Evolutionary conservation across 2,797 vertebrate species (phyloP).

Genomic region (Leptodactylus fallax): DNA sequence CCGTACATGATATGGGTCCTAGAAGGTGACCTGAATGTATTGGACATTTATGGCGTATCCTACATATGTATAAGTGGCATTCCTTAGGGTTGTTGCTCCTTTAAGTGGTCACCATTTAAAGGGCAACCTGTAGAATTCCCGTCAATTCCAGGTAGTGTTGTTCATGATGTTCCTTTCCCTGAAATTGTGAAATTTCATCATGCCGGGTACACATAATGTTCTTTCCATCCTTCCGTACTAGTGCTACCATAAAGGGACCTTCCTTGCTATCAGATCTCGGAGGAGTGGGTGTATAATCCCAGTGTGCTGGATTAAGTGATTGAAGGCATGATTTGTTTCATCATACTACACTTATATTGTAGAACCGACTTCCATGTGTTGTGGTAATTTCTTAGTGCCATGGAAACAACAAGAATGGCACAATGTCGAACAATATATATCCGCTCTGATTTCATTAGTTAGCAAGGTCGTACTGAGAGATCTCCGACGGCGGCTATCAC

Average conservation of each 20-base stretch:
- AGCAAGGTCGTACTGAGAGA: slow-evolving; percentile 35
- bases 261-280: slow-evolving; percentile 3
- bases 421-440: slow-evolving; percentile 31
- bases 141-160: not conserved
- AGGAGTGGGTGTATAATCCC: slow-evolving; percentile 17
- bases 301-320: slow-evolving; percentile 28
- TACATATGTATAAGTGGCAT: no score
- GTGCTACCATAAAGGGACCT: not conserved
- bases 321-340: slow-evolving; percentile 33
- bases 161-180: not conserved
- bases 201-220: not conserved
- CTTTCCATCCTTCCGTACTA: not conserved
- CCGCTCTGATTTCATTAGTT: slow-evolving; percentile 43
- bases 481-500: slow-evolving; percentile 18
- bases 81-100: not conserved
- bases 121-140: not conserved
- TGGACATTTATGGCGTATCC: no score
- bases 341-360: slow-evolving; percentile 10
- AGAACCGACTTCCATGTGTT: not conserved
- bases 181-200: slow-evolving; percentile 9
- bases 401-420: slow-evolving; percentile 50
- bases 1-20: no score
- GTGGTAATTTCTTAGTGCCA: slow-evolving; percentile 20
- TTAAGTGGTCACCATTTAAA: not conserved
- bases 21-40: no score